Conservation (phyloP, 2,888 invertebrate species). For the Gari tellinella region DNA sequence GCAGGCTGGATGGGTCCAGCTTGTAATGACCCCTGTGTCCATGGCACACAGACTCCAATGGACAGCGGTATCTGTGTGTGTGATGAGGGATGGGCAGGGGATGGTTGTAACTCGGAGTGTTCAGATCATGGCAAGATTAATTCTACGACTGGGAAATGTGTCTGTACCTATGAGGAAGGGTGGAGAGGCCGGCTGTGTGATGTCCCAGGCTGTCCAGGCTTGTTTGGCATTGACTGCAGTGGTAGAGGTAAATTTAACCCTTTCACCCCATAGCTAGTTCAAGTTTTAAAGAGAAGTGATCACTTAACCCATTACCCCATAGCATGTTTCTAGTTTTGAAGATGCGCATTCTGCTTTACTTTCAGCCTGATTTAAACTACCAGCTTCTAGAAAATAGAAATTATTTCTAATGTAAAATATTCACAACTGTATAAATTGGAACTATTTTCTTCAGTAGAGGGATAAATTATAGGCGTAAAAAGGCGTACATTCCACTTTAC, state of each 20-base stretch:
- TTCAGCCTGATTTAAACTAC: too few relatives aligned
- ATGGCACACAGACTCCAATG: conserved; percentile 58
- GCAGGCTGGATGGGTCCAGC: conserved; percentile 72
- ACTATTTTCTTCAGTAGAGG: too few relatives aligned
- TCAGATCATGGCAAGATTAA: conserved; percentile 71
- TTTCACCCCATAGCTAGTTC: too few relatives aligned
- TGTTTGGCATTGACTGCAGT: conserved; percentile 71
- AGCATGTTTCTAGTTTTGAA: too few relatives aligned
- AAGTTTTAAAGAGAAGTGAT: too few relatives aligned
- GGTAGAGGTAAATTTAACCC: conserved; percentile 76
- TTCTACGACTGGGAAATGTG: conserved; percentile 56
- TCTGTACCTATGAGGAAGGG: conserved; percentile 68
- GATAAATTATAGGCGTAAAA: too few relatives aligned
- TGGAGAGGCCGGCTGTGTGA: conserved; percentile 73
- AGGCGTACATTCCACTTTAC: too few relatives aligned
- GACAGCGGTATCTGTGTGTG: conserved; percentile 66
- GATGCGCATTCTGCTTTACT: too few relatives aligned
- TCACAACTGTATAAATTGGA: too few relatives aligned
- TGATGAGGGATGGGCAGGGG: conserved; percentile 68
- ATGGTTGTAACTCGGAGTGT: conserved; percentile 73
- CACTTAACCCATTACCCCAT: too few relatives aligned
- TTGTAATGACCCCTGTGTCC: conserved; percentile 69
- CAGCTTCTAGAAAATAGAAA: too few relatives aligned
- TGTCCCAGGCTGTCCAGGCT: conserved; percentile 75
- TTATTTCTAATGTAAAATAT: too few relatives aligned